Evolutionary conservation across 2,797 vertebrate species (phyloP).

Genomic region (Echiichthys vipera): DNA sequence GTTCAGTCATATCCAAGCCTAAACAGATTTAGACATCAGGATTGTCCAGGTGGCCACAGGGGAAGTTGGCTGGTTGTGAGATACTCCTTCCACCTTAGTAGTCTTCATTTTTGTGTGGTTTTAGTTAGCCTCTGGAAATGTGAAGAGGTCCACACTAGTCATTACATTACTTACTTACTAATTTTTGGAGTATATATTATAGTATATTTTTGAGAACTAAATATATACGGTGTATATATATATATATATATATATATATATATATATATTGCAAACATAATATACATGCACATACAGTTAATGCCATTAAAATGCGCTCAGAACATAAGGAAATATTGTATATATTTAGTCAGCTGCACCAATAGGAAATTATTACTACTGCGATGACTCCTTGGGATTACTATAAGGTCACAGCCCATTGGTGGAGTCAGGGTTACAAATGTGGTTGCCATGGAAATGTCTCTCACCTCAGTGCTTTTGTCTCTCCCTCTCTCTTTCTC

Average conservation of each 20-base stretch:
- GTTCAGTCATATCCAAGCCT: background rate
- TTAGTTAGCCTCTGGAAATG: background rate
- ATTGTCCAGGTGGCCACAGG: too few relatives aligned
- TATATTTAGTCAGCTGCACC: background rate
- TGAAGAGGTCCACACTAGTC: background rate
- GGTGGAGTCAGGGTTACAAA: conserved; percentile 34
- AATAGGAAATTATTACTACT: background rate
- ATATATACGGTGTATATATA: too few relatives aligned
- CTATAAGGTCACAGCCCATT: conserved; percentile 46
- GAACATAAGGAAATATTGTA: background rate
- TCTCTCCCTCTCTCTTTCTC: conserved; percentile 5
- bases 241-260: too few relatives aligned
- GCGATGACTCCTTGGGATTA: conserved; percentile 8
- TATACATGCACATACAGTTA: background rate
- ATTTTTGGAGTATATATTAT: background rate
- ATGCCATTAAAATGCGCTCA: background rate
- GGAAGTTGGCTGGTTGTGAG: background rate
- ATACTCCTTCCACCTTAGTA: background rate
- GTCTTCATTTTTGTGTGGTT: background rate
- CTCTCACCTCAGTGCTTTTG: conserved; percentile 46
- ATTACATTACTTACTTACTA: background rate
- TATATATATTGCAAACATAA: background rate
- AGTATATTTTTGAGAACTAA: too few relatives aligned
- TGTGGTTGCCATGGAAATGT: conserved; percentile 53
- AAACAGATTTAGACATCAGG: background rate